These are phyloP conservation scores for Punctoribates punctum DNA, from an alignment of 2,888 invertebrate genomes.

Conservation along the genomic window DNA sequence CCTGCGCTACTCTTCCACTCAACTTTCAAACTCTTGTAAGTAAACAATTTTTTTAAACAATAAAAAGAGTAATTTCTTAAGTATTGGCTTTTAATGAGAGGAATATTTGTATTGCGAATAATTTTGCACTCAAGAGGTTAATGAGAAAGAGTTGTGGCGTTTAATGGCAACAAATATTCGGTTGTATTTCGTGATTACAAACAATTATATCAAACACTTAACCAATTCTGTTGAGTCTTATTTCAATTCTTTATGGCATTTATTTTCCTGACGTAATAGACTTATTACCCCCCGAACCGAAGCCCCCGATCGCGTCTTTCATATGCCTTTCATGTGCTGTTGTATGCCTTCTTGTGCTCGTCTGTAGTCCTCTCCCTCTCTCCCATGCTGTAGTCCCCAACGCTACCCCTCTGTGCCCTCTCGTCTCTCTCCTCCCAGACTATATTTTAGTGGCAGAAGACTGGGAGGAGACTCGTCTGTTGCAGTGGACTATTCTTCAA, in stretches of 20 bases:
- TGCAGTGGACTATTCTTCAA: constrained; percentile 27
- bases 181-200: constrained; percentile 31
- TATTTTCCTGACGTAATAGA: constrained; percentile 18
- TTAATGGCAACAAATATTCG: constrained; percentile 1
- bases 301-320: constrained; percentile 2
- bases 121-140: not conserved
- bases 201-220: constrained; percentile 29
- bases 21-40: constrained; percentile 24
- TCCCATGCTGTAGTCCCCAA: not conserved
- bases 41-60: not conserved
- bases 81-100: not conserved
- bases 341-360: constrained; percentile 19
- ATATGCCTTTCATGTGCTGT: constrained; percentile 4
- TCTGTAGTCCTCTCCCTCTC: constrained; percentile 8
- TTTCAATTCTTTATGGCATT: constrained; percentile 8
- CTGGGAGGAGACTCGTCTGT: constrained; percentile 5
- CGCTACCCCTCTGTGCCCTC: not conserved
- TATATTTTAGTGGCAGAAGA: not conserved
- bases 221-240: not conserved
- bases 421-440: constrained; percentile 21
- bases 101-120: not conserved
- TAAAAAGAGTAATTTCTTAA: not conserved
- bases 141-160: not conserved
- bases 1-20: not conserved
- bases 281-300: not conserved